A percentile compares a stretch with the other conserved stretches of the same genome.
Evolutionary conservation across 2,888 invertebrate genomes (phyloP).

Genomic region (Anthrax anthrax): DNA sequence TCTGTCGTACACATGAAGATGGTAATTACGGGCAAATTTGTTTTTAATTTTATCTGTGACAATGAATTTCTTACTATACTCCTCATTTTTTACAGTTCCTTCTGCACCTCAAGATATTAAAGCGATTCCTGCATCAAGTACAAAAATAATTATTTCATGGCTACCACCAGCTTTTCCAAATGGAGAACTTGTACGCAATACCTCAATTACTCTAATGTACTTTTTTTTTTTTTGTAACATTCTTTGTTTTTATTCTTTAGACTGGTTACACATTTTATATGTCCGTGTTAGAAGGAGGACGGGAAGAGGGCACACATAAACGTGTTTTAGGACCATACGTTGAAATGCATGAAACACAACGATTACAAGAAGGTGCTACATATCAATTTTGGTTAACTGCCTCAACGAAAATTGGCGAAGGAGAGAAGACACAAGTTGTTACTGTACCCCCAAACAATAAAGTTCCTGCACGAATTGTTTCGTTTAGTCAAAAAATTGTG

Average conservation of each 20-base stretch:
- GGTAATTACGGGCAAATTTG: slow-evolving; percentile 45
- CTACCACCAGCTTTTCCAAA: slow-evolving; percentile 71
- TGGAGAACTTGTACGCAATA: slow-evolving; percentile 52
- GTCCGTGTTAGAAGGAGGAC: slow-evolving; percentile 62
- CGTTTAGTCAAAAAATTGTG: slow-evolving; percentile 64
- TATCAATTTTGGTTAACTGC: slow-evolving; percentile 61
- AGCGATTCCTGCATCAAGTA: slow-evolving; percentile 71
- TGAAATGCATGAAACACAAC: slow-evolving; percentile 54
- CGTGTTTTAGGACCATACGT: slow-evolving; percentile 54
- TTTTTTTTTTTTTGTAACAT: background rate
- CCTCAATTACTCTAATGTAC: no score
- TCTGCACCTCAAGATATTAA: slow-evolving; percentile 83
- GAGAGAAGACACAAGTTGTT: slow-evolving; percentile 62
- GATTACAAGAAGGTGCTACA: slow-evolving; percentile 55
- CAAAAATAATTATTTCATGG: slow-evolving; percentile 81
- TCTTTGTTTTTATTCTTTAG: slow-evolving; percentile 14
- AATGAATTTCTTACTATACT: slow-evolving; percentile 1
- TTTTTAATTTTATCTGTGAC: background rate
- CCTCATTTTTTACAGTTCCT: slow-evolving; percentile 47
- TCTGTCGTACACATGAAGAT: slow-evolving; percentile 81
- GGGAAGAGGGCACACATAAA: slow-evolving; percentile 65
- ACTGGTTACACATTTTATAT: slow-evolving; percentile 68
- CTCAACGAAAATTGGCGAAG: slow-evolving; percentile 71
- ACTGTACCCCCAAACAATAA: slow-evolving; percentile 61
- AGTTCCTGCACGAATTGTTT: slow-evolving; percentile 79